Evolutionary conservation across 2,113 vertebrate genomes (phyloP).

Genomic region (Passerina amoena): DNA sequence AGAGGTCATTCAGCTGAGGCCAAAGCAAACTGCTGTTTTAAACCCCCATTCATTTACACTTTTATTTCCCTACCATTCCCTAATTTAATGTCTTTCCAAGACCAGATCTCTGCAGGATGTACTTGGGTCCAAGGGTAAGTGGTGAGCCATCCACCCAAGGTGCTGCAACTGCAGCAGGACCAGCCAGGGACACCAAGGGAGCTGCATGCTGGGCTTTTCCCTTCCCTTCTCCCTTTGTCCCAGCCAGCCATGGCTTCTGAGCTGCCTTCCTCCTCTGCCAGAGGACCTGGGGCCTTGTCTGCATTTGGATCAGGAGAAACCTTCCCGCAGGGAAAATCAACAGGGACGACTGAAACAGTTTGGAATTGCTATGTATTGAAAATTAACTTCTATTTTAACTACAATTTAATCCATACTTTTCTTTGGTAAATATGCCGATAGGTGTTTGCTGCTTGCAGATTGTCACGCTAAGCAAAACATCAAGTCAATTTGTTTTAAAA

Average conservation of each 20-base stretch:
- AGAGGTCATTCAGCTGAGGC: neutral
- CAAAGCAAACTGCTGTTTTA: neutral
- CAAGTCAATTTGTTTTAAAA: constrained; percentile 17
- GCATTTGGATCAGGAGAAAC: neutral
- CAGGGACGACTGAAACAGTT: neutral
- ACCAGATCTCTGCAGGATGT: neutral
- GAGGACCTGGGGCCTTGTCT: neutral
- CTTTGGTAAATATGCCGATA: neutral
- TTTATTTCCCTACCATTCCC: neutral
- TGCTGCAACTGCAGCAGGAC: neutral
- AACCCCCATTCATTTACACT: neutral
- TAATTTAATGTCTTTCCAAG: neutral
- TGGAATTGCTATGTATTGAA: neutral
- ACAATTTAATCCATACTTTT: constrained; percentile 22
- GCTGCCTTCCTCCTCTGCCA: neutral
- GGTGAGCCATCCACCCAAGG: neutral
- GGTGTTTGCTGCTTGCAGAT: neutral
- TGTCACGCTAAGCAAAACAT: constrained; percentile 13
- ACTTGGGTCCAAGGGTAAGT: accelerated
- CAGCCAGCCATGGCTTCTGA: accelerated
- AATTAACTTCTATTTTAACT: constrained; percentile 14
- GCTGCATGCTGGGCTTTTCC: neutral
- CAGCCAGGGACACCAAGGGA: neutral
- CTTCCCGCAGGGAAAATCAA: neutral
- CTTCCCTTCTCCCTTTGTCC: neutral